Conservation (phyloP, 1,140 invertebrate genomes). For the Drosophila mayri region DNA sequence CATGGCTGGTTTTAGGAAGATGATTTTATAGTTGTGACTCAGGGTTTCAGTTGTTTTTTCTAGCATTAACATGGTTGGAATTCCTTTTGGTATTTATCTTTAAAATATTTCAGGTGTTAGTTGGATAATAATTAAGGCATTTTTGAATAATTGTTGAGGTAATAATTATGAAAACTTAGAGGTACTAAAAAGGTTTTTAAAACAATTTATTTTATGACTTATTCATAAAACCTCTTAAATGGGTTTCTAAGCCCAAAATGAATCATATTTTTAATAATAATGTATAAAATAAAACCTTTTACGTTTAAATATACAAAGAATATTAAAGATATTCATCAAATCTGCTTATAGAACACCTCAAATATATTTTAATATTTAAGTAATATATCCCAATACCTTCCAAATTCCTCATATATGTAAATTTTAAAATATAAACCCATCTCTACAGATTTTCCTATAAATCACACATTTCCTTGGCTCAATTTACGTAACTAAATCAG, state of each 20-base stretch:
- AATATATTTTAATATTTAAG: neutral
- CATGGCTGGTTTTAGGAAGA: neutral
- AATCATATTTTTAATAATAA: no score
- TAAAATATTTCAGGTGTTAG: slow-evolving; percentile 14
- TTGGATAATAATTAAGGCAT: slow-evolving; percentile 5
- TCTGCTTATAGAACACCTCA: neutral
- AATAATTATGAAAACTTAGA: neutral
- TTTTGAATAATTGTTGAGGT: slow-evolving; percentile 2
- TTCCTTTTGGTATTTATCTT: neutral
- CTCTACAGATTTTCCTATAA: neutral
- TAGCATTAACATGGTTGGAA: slow-evolving; percentile 1
- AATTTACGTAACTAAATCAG: neutral
- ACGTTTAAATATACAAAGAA: neutral
- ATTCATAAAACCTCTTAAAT: no score
- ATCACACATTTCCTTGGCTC: neutral
- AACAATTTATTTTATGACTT: no score
- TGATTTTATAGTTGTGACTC: slow-evolving; percentile 4
- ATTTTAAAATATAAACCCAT: neutral
- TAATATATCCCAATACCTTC: neutral
- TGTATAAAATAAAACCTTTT: no score
- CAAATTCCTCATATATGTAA: no score
- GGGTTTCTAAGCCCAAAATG: no score
- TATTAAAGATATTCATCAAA: neutral
- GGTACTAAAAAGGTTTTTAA: no score
- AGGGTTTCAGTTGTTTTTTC: neutral